Evolutionary conservation across 1,140 invertebrate genomes (phyloP).

Genomic region (Eupristina koningsbergeri): DNA sequence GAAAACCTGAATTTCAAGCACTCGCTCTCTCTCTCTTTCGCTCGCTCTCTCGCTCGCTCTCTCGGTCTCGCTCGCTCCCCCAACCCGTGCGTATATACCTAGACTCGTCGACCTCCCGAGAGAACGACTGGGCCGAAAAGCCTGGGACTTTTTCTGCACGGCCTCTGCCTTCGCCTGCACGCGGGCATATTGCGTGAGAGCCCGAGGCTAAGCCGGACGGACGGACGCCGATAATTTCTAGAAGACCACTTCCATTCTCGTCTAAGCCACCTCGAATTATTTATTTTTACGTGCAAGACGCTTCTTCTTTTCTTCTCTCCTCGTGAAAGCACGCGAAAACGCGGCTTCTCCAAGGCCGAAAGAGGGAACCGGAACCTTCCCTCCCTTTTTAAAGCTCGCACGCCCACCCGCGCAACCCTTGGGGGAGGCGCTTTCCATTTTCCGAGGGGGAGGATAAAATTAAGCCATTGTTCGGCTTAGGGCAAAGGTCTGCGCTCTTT

Average conservation of each 20-base stretch:
- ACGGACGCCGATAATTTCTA: background rate
- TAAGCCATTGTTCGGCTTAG: conserved; percentile 1
- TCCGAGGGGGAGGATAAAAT: background rate
- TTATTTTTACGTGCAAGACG: background rate
- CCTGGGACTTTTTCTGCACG: conserved; percentile 42
- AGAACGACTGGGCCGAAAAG: conserved; percentile 49
- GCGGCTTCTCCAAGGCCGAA: too few species aligned
- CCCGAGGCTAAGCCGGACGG: conserved; percentile 15
- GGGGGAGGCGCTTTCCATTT: background rate
- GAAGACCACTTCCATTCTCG: background rate
- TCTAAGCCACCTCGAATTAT: too few species aligned
- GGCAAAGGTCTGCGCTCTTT: too few species aligned
- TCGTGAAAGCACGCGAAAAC: too few species aligned
- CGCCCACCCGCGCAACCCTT: background rate
- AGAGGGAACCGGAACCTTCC: too few species aligned
- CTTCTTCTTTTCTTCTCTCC: background rate
- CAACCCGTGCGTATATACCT: background rate
- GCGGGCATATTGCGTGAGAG: background rate
- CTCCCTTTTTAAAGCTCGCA: background rate
- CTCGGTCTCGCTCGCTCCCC: background rate
- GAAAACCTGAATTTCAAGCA: conserved; percentile 68
- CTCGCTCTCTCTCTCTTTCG: background rate
- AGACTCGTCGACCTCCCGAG: conserved; percentile 40
- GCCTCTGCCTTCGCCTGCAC: too few species aligned
- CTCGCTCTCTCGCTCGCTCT: conserved; percentile 12